phyloP scores from a whole-genome alignment of 2,113 vertebrate genomes.

The Proteles cristata region DNA sequence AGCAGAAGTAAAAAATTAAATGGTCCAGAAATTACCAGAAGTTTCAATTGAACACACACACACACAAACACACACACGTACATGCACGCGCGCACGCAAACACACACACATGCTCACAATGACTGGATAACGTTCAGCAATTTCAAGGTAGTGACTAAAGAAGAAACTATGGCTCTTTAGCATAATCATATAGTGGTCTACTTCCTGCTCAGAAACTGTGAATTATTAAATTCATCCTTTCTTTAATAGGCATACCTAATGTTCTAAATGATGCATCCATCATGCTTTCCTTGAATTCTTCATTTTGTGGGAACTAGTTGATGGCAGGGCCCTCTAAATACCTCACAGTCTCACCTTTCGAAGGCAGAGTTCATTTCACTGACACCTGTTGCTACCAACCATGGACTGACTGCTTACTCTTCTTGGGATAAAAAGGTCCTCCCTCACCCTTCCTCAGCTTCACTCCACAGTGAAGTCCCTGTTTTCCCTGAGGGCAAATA shows the following conservation, averaged over 20 bases:
- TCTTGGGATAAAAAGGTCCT: background rate
- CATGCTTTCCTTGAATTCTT: background rate
- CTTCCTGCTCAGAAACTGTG: background rate
- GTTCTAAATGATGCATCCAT: background rate
- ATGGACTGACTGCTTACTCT: background rate
- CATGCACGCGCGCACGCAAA: no score
- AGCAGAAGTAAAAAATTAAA: slow-evolving; percentile 4
- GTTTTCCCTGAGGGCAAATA: background rate
- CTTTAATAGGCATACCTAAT: background rate
- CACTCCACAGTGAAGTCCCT: background rate
- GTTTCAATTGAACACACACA: background rate
- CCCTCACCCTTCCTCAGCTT: background rate
- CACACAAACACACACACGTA: background rate
- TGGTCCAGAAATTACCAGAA: background rate
- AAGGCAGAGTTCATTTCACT: background rate
- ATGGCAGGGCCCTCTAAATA: background rate
- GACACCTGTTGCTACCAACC: background rate
- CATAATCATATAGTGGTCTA: background rate
- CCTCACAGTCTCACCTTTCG: background rate
- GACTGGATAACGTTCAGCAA: background rate
- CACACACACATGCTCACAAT: background rate
- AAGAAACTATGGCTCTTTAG: background rate
- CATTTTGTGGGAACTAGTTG: background rate
- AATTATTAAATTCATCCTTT: background rate
- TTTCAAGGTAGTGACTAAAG: background rate